phyloP scores from a whole-genome alignment of 2,888 invertebrate genomes.

The Xanthorhoe spadicearia region DNA sequence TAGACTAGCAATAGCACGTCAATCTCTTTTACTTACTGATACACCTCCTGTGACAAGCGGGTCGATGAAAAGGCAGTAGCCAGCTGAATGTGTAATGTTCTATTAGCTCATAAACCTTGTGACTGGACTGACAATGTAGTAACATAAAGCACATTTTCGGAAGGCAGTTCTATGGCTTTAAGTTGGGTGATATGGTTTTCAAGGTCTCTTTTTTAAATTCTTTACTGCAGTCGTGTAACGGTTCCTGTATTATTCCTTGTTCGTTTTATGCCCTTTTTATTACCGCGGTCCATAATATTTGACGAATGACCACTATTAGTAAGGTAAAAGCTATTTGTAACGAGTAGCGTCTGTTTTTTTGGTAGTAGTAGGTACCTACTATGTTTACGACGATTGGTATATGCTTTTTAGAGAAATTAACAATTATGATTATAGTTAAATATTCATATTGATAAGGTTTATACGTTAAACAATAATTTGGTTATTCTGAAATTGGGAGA shows the following conservation, averaged over 20 bases:
- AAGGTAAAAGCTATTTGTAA: not conserved
- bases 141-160: conserved; percentile 38
- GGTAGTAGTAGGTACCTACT: too few species aligned
- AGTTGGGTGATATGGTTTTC: conserved; percentile 16
- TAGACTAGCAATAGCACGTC: not conserved
- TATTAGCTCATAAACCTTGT: conserved; percentile 64
- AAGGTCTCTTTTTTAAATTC: conserved; percentile 8
- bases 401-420: too few species aligned
- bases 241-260: not conserved
- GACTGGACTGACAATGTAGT: conserved; percentile 45
- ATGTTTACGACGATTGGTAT: too few species aligned
- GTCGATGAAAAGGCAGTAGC: conserved; percentile 18
- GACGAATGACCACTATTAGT: not conserved
- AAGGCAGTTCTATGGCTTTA: conserved; percentile 42
- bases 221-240: not conserved
- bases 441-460: too few species aligned
- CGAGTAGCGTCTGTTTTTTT: not conserved
- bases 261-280: not conserved
- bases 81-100: conserved; percentile 72
- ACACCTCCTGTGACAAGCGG: conserved; percentile 6
- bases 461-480: too few species aligned
- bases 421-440: too few species aligned
- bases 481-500: too few species aligned
- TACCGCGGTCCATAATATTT: not conserved
- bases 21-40: not conserved